phyloP scores from a whole-genome alignment of 2,797 vertebrate species.

The Peromyscus nudipes region DNA sequence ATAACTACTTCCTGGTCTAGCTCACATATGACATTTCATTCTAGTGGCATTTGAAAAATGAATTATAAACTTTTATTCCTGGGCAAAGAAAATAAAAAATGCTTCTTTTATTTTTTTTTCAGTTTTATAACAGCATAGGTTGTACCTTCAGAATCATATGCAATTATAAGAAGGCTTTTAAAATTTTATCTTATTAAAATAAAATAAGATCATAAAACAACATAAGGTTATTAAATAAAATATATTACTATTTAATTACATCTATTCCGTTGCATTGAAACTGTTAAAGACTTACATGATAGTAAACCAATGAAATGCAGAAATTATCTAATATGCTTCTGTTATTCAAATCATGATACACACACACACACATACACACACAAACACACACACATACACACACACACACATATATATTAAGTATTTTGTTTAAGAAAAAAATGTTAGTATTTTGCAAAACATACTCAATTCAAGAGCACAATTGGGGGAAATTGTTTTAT shows the following conservation, averaged over 20 bases:
- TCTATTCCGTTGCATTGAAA: not conserved
- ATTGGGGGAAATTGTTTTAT: not conserved
- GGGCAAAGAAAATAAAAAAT: slow-evolving; percentile 13
- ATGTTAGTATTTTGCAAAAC: not conserved
- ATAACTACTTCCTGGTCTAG: not conserved
- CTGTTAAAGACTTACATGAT: not conserved
- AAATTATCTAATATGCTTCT: not conserved
- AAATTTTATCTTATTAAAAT: not conserved
- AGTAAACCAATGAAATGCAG: not conserved
- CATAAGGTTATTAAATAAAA: not conserved
- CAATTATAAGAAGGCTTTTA: not conserved
- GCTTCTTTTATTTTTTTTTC: not conserved
- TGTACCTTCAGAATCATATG: not conserved
- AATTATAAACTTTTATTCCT: not conserved
- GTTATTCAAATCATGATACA: not conserved
- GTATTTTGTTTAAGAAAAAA: not conserved
- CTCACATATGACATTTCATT: not conserved
- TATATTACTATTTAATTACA: not conserved
- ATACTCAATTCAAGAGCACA: not conserved
- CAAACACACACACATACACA: not conserved
- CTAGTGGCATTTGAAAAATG: not conserved
- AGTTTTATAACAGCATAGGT: not conserved
- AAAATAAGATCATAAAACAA: not conserved
- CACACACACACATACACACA: not conserved
- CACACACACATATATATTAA: not conserved